These are phyloP conservation scores for Colletes latitarsis DNA, from an alignment of 1,140 invertebrate genomes.

Conservation along the genomic window DNA sequence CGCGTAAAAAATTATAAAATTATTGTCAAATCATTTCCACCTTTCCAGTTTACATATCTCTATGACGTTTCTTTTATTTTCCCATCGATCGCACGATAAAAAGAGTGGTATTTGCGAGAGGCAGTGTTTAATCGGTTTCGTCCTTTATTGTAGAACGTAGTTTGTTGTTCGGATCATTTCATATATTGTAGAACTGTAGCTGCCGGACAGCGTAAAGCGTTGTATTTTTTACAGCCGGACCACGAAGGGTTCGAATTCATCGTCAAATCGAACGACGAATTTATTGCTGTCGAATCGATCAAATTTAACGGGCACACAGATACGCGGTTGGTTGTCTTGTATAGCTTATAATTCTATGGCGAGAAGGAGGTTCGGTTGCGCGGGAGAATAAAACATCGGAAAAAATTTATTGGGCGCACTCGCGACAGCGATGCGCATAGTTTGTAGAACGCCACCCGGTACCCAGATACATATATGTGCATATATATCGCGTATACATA, in stretches of 20 bases:
- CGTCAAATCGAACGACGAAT: background rate
- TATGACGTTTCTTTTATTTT: no score
- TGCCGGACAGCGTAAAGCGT: background rate
- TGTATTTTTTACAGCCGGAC: background rate
- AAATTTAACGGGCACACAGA: background rate
- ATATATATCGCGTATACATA: background rate
- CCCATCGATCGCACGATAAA: no score
- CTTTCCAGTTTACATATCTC: no score
- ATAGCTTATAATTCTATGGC: background rate
- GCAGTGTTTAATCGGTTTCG: no score
- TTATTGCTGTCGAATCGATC: background rate
- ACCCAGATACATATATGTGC: conserved; percentile 19
- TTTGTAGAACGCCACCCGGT: conserved; percentile 51
- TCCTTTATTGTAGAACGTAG: no score
- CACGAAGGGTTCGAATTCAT: background rate
- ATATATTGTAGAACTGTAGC: no score
- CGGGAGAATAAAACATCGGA: conserved; percentile 14
- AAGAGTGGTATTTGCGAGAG: no score
- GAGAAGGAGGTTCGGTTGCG: background rate
- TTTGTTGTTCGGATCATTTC: no score
- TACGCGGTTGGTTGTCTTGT: background rate
- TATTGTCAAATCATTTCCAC: no score
- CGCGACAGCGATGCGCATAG: conserved; percentile 16
- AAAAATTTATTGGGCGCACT: conserved; percentile 24
- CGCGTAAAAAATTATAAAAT: no score